phyloP scores from a whole-genome alignment of 2,797 vertebrate genomes.

The Carapus acus region DNA sequence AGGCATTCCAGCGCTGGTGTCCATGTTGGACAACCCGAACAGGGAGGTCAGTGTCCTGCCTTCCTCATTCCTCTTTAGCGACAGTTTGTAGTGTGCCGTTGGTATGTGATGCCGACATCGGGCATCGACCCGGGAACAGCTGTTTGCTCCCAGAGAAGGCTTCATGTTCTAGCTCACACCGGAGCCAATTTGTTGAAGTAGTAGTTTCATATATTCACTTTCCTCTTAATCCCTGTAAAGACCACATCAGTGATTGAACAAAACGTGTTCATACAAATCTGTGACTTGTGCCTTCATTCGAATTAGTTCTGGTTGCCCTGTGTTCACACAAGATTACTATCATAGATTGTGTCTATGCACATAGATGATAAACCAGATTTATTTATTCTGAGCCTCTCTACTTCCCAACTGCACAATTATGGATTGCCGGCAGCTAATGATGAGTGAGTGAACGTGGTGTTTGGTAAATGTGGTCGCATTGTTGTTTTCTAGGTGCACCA shows the following conservation, averaged over 20 bases:
- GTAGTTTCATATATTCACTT: too few relatives aligned
- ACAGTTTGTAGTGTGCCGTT: conserved; percentile 14
- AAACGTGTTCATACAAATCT: conserved; percentile 29
- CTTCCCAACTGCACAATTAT: too few relatives aligned
- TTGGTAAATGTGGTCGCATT: too few relatives aligned
- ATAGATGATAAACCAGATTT: too few relatives aligned
- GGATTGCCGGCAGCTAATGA: too few relatives aligned
- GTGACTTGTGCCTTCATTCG: conserved; percentile 43
- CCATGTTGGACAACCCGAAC: conserved; percentile 88
- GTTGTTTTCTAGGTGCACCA: conserved; percentile 74
- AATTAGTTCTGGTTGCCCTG: conserved; percentile 41
- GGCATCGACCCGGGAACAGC: conserved; percentile 1
- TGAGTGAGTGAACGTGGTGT: too few relatives aligned
- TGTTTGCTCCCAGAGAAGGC: conserved; percentile 12
- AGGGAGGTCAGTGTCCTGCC: conserved; percentile 76
- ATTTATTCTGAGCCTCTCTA: too few relatives aligned
- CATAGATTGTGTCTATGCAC: too few relatives aligned
- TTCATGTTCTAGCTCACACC: not conserved
- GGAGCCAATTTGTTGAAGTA: not conserved
- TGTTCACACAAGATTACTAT: too few relatives aligned
- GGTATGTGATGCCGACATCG: conserved; percentile 2
- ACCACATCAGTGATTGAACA: conserved; percentile 49
- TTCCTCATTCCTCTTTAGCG: conserved; percentile 17
- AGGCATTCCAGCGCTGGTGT: conserved; percentile 90
- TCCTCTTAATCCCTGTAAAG: conserved; percentile 35